Percentiles rank a stretch among this genome's conserved stretches.
phyloP scores from a whole-genome alignment of 2,797 vertebrate species.

The Hypotaenidia okinawae region DNA sequence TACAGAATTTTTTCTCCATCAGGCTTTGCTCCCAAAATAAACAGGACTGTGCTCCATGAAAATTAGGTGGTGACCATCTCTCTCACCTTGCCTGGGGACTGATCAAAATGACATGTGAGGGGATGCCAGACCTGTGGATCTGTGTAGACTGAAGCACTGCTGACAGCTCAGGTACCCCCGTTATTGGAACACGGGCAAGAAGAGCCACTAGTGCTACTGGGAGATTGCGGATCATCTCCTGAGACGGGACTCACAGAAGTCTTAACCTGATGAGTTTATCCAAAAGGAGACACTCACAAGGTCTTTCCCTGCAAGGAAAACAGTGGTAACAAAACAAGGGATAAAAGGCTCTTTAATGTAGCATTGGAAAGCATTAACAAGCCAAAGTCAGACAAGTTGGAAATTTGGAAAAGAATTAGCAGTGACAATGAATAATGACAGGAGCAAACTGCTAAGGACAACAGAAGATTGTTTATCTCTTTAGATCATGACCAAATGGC shows the following conservation, averaged over 20 bases:
- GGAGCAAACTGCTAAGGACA: constrained; percentile 22
- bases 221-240: not conserved
- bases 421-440: constrained; percentile 23
- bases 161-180: not conserved
- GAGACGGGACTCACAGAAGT: not conserved
- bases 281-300: not conserved
- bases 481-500: constrained; percentile 31
- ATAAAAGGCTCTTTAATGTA: not conserved
- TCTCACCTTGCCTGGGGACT: not conserved
- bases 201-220: not conserved
- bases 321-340: not conserved
- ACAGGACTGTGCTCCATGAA: not conserved
- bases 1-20: not conserved
- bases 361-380: not conserved
- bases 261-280: not conserved
- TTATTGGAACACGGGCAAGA: not conserved
- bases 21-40: not conserved
- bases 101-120: not conserved
- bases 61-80: not conserved
- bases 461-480: constrained; percentile 9
- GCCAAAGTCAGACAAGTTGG: not conserved
- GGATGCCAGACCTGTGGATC: not conserved
- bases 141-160: accelerated
- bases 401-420: constrained; percentile 34
- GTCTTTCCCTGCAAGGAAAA: not conserved